Evolutionary conservation across 2,113 vertebrate genomes (phyloP).

Genomic region (Dicrurus megarhynchus): DNA sequence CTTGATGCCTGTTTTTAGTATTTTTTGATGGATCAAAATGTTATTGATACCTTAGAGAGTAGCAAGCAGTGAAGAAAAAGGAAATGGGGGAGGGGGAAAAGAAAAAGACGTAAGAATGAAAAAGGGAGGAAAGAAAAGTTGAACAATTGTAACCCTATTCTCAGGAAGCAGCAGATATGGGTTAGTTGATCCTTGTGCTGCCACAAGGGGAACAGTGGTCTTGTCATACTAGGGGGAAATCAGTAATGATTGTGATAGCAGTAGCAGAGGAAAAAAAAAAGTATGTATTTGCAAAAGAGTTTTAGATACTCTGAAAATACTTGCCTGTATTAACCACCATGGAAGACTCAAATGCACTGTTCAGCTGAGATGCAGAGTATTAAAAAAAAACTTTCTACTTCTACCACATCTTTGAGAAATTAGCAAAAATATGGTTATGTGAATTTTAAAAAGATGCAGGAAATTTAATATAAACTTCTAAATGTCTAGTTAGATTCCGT

Average conservation of each 20-base stretch:
- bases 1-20: background rate
- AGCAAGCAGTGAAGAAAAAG: background rate
- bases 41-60: background rate
- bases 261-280: background rate
- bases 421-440: background rate
- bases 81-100: background rate
- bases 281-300: background rate
- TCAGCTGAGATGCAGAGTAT: background rate
- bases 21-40: background rate
- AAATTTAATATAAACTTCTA: background rate
- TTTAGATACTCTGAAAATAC: background rate
- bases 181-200: background rate
- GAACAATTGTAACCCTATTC: background rate
- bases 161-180: background rate
- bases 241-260: background rate
- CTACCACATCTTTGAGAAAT: background rate
- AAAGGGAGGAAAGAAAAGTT: rapidly evolving
- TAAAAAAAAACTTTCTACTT: background rate
- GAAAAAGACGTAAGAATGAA: background rate
- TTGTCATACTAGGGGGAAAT: background rate
- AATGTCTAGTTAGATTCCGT: background rate
- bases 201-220: background rate
- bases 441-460: background rate
- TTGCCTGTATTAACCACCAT: background rate
- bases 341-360: background rate